Conservation (phyloP, 2,797 vertebrate species). For the Erpetoichthys calabaricus region DNA sequence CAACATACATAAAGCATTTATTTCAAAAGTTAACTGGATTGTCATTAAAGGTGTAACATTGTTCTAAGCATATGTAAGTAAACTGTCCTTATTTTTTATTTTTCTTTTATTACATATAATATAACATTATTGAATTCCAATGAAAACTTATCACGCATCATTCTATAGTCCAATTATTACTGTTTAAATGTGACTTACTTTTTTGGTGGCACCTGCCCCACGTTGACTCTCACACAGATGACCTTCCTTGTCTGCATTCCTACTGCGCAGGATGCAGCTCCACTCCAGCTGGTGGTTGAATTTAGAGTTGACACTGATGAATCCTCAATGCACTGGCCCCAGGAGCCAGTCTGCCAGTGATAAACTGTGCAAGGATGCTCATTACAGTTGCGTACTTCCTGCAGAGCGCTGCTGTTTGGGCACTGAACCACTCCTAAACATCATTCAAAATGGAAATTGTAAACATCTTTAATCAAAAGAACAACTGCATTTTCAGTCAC, state of each 20-base stretch:
- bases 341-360: conserved; percentile 86
- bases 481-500: too few species aligned
- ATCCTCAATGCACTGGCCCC: conserved; percentile 85
- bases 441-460: conserved; percentile 5
- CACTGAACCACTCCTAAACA: conserved; percentile 66
- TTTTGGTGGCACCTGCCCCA: conserved; percentile 94
- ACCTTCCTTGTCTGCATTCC: conserved; percentile 94
- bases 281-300: conserved; percentile 42
- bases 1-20: too few species aligned
- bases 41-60: too few species aligned
- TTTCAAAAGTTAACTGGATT: too few species aligned
- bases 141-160: too few species aligned
- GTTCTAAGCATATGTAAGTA: too few species aligned
- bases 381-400: conserved; percentile 82
- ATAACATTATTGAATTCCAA: too few species aligned
- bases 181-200: conserved; percentile 56
- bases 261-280: conserved; percentile 59
- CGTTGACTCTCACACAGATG: conserved; percentile 91
- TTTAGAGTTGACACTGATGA: conserved; percentile 64
- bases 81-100: too few species aligned
- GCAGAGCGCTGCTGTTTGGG: conserved; percentile 76
- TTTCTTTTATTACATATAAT: too few species aligned
- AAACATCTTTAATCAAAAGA: neutral
- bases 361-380: conserved; percentile 89
- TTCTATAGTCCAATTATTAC: too few species aligned